Evolutionary conservation across 2,888 invertebrate species (phyloP).

Genomic region (Eristalis intricaria): DNA sequence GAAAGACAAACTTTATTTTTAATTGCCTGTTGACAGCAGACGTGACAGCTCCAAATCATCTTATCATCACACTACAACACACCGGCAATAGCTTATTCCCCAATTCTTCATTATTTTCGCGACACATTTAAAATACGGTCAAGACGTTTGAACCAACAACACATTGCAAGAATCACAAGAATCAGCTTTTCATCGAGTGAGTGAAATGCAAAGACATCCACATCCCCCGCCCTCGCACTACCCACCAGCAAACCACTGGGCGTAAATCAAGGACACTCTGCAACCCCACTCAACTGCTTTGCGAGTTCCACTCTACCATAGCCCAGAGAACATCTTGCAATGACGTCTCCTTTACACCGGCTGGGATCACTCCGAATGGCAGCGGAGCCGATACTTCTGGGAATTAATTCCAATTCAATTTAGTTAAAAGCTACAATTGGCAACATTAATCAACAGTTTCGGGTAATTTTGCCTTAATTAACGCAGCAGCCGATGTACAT

Average conservation of each 20-base stretch:
- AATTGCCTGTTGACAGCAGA: too few relatives aligned
- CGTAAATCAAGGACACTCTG: conserved; percentile 8
- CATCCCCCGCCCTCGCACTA: too few relatives aligned
- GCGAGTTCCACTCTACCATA: neutral
- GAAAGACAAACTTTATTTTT: too few relatives aligned
- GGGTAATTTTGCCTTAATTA: conserved; percentile 58
- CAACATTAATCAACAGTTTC: conserved; percentile 61
- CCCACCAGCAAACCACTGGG: conserved; percentile 4
- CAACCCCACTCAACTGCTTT: neutral
- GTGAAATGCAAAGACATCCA: too few relatives aligned
- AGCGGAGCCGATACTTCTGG: conserved; percentile 13
- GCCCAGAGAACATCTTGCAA: neutral
- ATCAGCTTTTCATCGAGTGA: neutral
- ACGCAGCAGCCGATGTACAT: conserved; percentile 17
- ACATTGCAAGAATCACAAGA: too few relatives aligned
- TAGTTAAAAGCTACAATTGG: conserved; percentile 62
- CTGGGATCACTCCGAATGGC: neutral
- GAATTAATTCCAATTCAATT: conserved; percentile 58
- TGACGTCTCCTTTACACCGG: conserved; percentile 5
- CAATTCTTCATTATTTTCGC: neutral
- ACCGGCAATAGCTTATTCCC: too few relatives aligned
- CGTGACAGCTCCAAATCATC: too few relatives aligned
- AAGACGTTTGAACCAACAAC: neutral
- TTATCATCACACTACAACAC: too few relatives aligned
- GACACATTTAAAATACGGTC: neutral